phyloP scores from a whole-genome alignment of 2,797 vertebrate genomes.

The Catharus ustulatus region DNA sequence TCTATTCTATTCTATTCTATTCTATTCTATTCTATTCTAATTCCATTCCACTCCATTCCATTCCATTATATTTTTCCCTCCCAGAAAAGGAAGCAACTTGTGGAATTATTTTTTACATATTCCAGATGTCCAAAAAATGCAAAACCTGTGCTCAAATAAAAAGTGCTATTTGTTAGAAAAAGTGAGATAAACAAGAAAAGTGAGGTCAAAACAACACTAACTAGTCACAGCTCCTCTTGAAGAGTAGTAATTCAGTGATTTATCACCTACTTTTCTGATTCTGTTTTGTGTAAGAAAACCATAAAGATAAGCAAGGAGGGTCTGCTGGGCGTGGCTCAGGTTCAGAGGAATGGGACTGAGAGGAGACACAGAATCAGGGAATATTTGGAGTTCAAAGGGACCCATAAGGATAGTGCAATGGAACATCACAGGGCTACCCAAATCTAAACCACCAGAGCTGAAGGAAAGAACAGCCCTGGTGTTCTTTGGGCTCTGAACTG shows the following conservation, averaged over 20 bases:
- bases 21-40: background rate
- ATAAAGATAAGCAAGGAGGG: background rate
- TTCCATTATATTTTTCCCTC: too few relatives aligned
- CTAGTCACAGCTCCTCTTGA: background rate
- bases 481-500: background rate
- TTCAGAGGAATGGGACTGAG: background rate
- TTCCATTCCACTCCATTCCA: too few relatives aligned
- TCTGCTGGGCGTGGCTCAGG: background rate
- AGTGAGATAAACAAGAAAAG: background rate
- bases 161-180: background rate
- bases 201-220: fast-evolving
- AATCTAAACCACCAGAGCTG: background rate
- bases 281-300: background rate
- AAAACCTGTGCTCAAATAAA: background rate
- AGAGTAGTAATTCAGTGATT: background rate
- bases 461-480: background rate
- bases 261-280: background rate
- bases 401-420: background rate
- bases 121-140: background rate
- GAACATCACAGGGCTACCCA: background rate
- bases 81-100: too few relatives aligned
- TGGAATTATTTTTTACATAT: background rate
- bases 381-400: background rate
- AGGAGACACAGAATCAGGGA: background rate
- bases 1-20: too few relatives aligned